Percentiles rank a stretch among this genome's conserved stretches.
These are phyloP conservation scores for Willowsia nigromaculata DNA, from an alignment of 2,888 invertebrate species.

Conservation along the genomic window DNA sequence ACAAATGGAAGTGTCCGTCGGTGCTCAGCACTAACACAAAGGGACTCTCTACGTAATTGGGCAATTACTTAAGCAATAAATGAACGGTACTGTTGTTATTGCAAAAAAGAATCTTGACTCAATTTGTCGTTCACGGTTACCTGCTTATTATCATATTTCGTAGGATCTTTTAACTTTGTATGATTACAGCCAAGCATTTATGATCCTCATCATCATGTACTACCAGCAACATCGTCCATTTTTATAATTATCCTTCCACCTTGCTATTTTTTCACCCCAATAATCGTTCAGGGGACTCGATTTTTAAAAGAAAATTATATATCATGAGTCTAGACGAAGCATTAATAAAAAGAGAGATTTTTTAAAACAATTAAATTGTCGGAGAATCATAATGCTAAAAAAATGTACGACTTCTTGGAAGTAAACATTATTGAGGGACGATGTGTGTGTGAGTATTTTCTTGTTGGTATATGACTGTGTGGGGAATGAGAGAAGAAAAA, in stretches of 20 bases:
- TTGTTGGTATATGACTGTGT: no score
- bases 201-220: neutral
- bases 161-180: conserved; percentile 31
- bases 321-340: conserved; percentile 54
- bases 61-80: conserved; percentile 53
- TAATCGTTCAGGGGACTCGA: conserved; percentile 16
- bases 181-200: neutral
- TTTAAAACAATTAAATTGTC: conserved; percentile 63
- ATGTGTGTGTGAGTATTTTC: conserved; percentile 2
- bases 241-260: conserved; percentile 35
- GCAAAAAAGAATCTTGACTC: conserved; percentile 26
- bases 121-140: conserved; percentile 26
- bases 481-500: neutral
- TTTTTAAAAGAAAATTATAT: conserved; percentile 42
- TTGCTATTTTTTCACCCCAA: conserved; percentile 38
- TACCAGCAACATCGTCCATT: neutral
- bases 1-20: neutral
- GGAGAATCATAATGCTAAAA: conserved; percentile 50
- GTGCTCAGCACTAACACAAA: conserved; percentile 12
- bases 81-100: conserved; percentile 18
- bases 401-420: conserved; percentile 64
- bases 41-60: conserved; percentile 18
- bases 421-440: conserved; percentile 24
- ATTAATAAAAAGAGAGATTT: conserved; percentile 46
- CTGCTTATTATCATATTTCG: conserved; percentile 21